Percentiles rank a stretch among this genome's conserved stretches.
These are phyloP conservation scores for Bubo bubo DNA, from an alignment of 2,113 vertebrate genomes.

Conservation along the genomic window DNA sequence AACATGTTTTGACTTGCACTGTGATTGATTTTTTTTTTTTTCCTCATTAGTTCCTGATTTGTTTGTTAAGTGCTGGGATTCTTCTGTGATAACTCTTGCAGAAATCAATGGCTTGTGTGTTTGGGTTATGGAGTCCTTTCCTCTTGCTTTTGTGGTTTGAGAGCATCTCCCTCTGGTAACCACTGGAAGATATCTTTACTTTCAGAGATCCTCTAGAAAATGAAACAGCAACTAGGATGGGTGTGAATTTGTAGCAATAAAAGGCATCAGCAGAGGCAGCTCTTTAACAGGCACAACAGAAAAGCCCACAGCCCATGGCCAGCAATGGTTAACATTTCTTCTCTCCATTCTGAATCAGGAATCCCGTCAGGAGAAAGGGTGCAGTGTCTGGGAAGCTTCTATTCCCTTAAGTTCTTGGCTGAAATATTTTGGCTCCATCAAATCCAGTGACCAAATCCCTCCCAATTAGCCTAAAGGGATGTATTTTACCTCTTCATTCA, in stretches of 20 bases:
- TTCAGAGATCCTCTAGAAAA: background rate
- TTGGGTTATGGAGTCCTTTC: background rate
- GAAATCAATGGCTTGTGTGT: background rate
- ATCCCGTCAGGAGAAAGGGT: fast-evolving
- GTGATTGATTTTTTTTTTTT: background rate
- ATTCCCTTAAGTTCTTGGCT: background rate
- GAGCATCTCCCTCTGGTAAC: background rate
- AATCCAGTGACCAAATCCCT: background rate
- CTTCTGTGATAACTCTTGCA: background rate
- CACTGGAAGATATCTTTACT: background rate
- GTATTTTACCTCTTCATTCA: background rate
- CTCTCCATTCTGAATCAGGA: background rate
- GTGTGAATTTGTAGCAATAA: background rate
- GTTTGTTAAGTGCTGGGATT: constrained; percentile 2
- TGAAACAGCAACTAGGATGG: background rate
- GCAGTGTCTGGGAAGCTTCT: background rate
- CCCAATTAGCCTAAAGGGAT: background rate
- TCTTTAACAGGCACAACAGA: background rate
- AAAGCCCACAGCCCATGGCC: background rate
- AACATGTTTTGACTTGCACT: background rate
- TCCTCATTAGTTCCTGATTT: constrained; percentile 23
- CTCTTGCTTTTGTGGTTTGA: background rate
- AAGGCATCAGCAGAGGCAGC: background rate
- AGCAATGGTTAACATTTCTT: background rate
- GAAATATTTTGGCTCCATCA: background rate